These are phyloP conservation scores for Pseudomugil gertrudae DNA, from an alignment of 2,797 vertebrate genomes.

Conservation along the genomic window DNA sequence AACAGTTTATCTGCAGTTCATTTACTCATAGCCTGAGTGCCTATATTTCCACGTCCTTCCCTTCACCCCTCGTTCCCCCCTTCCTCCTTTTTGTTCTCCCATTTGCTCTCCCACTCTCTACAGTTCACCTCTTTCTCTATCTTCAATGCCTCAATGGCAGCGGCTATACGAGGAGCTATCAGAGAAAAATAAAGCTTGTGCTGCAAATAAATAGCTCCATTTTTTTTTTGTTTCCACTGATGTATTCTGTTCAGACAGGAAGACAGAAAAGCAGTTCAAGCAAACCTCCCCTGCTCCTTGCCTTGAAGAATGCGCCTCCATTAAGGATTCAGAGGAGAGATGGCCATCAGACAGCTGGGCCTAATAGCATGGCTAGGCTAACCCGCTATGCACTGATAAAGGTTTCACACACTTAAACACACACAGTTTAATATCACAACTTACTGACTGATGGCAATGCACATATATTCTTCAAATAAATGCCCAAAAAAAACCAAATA, in stretches of 20 bases:
- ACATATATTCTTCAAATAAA: slow-evolving; percentile 36
- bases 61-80: background rate
- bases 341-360: slow-evolving; percentile 60
- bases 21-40: slow-evolving; percentile 25
- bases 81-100: slow-evolving; percentile 37
- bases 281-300: slow-evolving; percentile 47
- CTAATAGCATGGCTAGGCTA: slow-evolving; percentile 56
- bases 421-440: slow-evolving; percentile 29
- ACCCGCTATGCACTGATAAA: slow-evolving; percentile 37
- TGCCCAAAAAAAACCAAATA: slow-evolving; percentile 22
- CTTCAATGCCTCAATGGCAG: slow-evolving; percentile 24
- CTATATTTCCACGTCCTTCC: slow-evolving; percentile 17
- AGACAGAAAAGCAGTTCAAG: slow-evolving; percentile 24
- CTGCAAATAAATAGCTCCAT: slow-evolving; percentile 51
- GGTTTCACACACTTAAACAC: slow-evolving; percentile 18
- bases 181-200: slow-evolving; percentile 50
- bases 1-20: slow-evolving; percentile 41
- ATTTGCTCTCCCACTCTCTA: slow-evolving; percentile 48
- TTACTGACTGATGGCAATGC: slow-evolving; percentile 12
- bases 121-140: slow-evolving; percentile 41
- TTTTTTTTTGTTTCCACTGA: slow-evolving; percentile 25
- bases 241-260: slow-evolving; percentile 17
- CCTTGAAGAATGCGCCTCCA: slow-evolving; percentile 58
- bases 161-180: slow-evolving; percentile 43
- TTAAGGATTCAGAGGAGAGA: slow-evolving; percentile 66